phyloP scores from a whole-genome alignment of 1,140 invertebrate genomes.

The Apis florea region DNA sequence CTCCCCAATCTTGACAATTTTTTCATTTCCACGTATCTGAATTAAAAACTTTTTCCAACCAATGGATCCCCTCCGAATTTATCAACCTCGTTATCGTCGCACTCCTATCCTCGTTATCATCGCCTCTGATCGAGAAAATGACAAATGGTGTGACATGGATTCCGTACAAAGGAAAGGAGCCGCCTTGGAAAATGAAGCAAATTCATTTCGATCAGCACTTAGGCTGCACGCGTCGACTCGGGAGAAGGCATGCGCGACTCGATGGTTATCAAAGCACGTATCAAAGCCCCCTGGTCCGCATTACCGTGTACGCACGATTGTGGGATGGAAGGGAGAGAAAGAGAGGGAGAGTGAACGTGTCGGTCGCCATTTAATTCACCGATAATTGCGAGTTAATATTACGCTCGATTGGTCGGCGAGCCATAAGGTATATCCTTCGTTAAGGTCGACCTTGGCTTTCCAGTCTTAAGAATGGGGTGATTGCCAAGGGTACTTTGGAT shows the following conservation, averaged over 20 bases:
- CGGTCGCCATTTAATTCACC: conserved; percentile 31
- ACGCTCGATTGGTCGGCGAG: conserved; percentile 17
- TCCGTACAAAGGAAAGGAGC: neutral
- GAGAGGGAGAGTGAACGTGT: conserved; percentile 3
- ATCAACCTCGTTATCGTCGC: neutral
- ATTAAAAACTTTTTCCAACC: too few species aligned
- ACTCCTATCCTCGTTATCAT: neutral
- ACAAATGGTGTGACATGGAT: too few species aligned
- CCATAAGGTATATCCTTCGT: neutral
- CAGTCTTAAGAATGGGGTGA: neutral
- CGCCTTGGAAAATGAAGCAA: conserved; percentile 7
- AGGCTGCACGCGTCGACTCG: neutral
- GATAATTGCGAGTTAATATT: conserved; percentile 51
- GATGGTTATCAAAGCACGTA: conserved; percentile 55
- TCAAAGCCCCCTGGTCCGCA: conserved; percentile 22
- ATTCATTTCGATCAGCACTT: conserved; percentile 16
- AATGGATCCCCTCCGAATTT: neutral
- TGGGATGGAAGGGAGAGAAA: neutral
- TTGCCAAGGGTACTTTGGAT: neutral
- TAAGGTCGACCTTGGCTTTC: conserved; percentile 25
- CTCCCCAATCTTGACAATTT: too few species aligned
- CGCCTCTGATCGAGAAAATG: too few species aligned
- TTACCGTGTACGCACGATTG: conserved; percentile 18
- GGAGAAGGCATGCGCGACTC: conserved; percentile 24
- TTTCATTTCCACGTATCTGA: too few species aligned